phyloP scores from a whole-genome alignment of 2,797 vertebrate genomes.

The Danio kyathit region DNA sequence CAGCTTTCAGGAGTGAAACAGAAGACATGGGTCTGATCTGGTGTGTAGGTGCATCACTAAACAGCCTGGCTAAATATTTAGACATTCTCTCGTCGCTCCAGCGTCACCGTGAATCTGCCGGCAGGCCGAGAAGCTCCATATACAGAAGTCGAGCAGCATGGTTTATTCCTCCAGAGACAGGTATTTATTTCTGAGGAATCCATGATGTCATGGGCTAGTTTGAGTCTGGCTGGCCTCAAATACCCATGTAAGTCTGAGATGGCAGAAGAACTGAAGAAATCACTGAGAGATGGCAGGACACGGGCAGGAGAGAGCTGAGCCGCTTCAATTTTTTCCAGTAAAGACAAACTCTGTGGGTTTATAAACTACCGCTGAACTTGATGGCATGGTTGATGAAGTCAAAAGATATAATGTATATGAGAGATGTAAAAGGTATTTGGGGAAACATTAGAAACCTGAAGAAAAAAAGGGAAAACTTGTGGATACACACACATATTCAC shows the following conservation, averaged over 20 bases:
- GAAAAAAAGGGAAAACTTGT: background rate
- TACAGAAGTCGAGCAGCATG: slow-evolving; percentile 71
- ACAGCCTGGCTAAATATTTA: slow-evolving; percentile 81
- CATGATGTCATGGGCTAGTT: slow-evolving; percentile 61
- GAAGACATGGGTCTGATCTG: slow-evolving; percentile 63
- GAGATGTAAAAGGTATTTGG: slow-evolving; percentile 40
- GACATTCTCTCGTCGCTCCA: slow-evolving; percentile 72
- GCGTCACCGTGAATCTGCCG: slow-evolving; percentile 68
- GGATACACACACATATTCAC: background rate
- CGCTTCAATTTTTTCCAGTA: slow-evolving; percentile 21
- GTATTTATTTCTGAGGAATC: slow-evolving; percentile 62
- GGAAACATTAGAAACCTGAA: slow-evolving; percentile 18
- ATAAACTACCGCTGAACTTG: slow-evolving; percentile 50
- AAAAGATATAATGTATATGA: slow-evolving; percentile 24
- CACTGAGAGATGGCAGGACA: slow-evolving; percentile 6
- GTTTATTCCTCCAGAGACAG: slow-evolving; percentile 35
- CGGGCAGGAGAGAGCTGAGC: slow-evolving; percentile 9
- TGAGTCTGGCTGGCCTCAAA: slow-evolving; percentile 56
- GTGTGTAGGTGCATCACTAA: slow-evolving; percentile 75
- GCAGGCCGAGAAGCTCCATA: slow-evolving; percentile 72
- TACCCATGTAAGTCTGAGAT: slow-evolving; percentile 28
- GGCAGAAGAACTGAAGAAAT: slow-evolving; percentile 39
- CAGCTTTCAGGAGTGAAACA: background rate
- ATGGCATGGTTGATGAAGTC: slow-evolving; percentile 24
- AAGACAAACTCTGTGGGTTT: slow-evolving; percentile 23